Evolutionary conservation across 2,113 vertebrate genomes (phyloP).

Genomic region (Tragulus kanchil): DNA sequence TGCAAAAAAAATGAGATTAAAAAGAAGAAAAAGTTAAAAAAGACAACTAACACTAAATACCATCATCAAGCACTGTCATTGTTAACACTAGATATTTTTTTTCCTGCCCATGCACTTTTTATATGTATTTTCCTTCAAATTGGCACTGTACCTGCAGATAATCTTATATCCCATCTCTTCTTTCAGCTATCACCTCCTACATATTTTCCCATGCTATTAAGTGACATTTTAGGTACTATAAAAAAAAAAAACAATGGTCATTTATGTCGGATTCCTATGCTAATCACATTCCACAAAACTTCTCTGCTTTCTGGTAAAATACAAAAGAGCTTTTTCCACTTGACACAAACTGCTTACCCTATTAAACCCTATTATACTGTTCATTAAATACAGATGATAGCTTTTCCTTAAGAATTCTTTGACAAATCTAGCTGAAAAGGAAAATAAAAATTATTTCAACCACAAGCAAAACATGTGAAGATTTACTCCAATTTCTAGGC

Average conservation of each 20-base stretch:
- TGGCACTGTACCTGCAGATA: background rate
- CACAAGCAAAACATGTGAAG: rapidly evolving
- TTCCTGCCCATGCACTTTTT: background rate
- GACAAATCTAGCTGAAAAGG: background rate
- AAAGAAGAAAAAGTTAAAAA: background rate
- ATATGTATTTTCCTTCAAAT: background rate
- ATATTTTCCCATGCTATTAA: background rate
- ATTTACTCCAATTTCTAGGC: background rate
- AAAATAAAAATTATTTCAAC: background rate
- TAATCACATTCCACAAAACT: background rate
- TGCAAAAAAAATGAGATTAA: background rate
- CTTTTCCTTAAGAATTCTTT: background rate
- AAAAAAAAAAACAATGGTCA: background rate
- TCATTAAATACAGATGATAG: too few species aligned
- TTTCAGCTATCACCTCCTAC: background rate
- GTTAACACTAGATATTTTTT: background rate
- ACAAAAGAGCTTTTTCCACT: background rate
- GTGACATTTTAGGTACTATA: background rate
- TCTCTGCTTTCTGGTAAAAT: background rate
- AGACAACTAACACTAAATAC: background rate
- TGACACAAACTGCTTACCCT: background rate
- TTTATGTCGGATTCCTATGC: background rate
- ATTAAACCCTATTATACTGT: background rate
- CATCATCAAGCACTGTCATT: background rate
- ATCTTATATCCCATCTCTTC: background rate